A percentile compares a stretch with the other conserved stretches of the same genome.
phyloP scores from a whole-genome alignment of 2,888 invertebrate genomes.

The Athalia circularis region DNA sequence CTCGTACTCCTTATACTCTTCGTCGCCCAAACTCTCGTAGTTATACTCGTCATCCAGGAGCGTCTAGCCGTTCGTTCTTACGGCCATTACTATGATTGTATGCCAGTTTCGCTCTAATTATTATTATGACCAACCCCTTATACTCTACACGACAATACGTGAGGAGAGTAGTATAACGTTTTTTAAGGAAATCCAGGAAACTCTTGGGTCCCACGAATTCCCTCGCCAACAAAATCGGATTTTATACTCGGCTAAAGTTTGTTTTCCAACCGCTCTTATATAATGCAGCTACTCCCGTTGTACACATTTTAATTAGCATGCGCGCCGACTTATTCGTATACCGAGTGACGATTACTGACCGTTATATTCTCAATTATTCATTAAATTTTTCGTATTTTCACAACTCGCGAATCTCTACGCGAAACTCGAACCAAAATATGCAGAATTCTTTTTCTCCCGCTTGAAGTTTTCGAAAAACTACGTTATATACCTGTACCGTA shows the following conservation, averaged over 20 bases:
- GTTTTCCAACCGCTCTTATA: neutral
- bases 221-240: slow-evolving; percentile 8
- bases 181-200: too few species aligned
- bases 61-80: slow-evolving; percentile 41
- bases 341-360: too few species aligned
- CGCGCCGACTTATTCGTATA: too few species aligned
- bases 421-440: too few species aligned
- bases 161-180: too few species aligned
- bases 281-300: neutral
- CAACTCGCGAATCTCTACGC: too few species aligned
- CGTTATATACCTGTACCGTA: too few species aligned
- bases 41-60: slow-evolving; percentile 16
- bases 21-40: neutral
- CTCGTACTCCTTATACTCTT: slow-evolving; percentile 7
- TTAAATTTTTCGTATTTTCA: too few species aligned
- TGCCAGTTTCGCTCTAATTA: slow-evolving; percentile 65
- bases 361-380: too few species aligned
- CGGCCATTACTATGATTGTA: slow-evolving; percentile 69
- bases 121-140: slow-evolving; percentile 55
- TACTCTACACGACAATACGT: slow-evolving; percentile 22
- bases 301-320: slow-evolving; percentile 14
- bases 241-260: slow-evolving; percentile 3
- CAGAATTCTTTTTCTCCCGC: too few species aligned
- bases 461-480: too few species aligned
- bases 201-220: neutral